phyloP scores from a whole-genome alignment of 2,797 vertebrate species.

The Danio jaintianensis region DNA sequence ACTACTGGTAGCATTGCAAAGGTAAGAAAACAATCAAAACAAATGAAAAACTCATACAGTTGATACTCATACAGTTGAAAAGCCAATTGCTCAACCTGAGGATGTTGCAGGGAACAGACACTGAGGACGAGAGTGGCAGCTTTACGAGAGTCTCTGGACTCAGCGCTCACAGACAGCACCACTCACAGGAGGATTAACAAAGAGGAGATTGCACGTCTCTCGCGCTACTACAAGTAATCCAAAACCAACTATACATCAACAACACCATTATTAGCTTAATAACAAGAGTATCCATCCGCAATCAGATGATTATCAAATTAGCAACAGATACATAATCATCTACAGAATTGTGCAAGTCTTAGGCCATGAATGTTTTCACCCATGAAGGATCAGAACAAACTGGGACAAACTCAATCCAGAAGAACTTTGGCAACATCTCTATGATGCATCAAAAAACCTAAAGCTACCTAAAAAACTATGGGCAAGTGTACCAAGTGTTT shows the following conservation, averaged over 20 bases:
- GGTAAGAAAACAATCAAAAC: slow-evolving; percentile 66
- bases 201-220: slow-evolving; percentile 75
- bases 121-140: slow-evolving; percentile 76
- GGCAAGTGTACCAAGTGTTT: too few relatives aligned
- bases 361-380: too few relatives aligned
- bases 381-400: too few relatives aligned
- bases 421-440: too few relatives aligned
- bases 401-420: too few relatives aligned
- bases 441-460: too few relatives aligned
- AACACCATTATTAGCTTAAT: neutral
- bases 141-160: slow-evolving; percentile 75
- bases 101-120: slow-evolving; percentile 71
- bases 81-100: neutral
- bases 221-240: slow-evolving; percentile 76
- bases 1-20: slow-evolving; percentile 75
- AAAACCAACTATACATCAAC: neutral
- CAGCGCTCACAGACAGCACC: slow-evolving; percentile 69
- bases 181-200: slow-evolving; percentile 72
- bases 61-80: neutral
- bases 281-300: neutral
- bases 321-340: neutral
- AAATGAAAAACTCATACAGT: neutral
- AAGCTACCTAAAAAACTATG: too few relatives aligned
- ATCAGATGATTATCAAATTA: too few relatives aligned
- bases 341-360: too few relatives aligned